Evolutionary conservation across 2,797 vertebrate genomes (phyloP), one percentile per base, ranked within the genome.

Genomic region (Mycteria americana): DNA sequence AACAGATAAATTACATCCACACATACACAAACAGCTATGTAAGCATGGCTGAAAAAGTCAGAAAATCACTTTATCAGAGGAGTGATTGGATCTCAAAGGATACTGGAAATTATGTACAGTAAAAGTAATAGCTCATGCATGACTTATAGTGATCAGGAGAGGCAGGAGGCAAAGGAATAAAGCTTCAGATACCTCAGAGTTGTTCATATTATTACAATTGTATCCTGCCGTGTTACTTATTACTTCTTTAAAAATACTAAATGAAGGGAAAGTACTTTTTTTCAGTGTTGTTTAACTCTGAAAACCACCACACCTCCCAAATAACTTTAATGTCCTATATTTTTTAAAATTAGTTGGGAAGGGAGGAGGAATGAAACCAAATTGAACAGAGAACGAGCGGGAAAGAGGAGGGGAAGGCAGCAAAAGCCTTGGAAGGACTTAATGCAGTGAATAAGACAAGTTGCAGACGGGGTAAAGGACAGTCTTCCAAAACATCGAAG

Each of bases 51-150:
- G 95, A 94, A 93, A 95, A 70, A 93, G 76, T 95, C 93, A 89
- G 93, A 96, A 97, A 97, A 97, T 94, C 91, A 93, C 91, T 95
- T 95, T 97, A 88, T 96, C 88, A 81, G 84, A 76, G 79, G 92
- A 89, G 70, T 94, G 97, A 97, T 97, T 97, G 93, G 95, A 96
- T 95, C 95, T 96, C 91, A 95, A 97, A 97, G 88, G 88, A 97
- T 95, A 96, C 85, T 88, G 88, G 94, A 96, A 97, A 97, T 97
- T 97, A 97, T 45, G 84, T 95, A 90, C 89, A 95, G 97, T 95
- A 97, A 89, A 96, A 96, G 95, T 79, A 97, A 96, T 96, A 97
- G 95, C 84, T 97, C 96, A 95, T 96, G 97, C 96, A 93, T 97
- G 96, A 96, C 96, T 97, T 96, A 95, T 37, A 70, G 85, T 63